phyloP scores from a whole-genome alignment of 2,113 vertebrate genomes.

The Urocitellus parryii region DNA sequence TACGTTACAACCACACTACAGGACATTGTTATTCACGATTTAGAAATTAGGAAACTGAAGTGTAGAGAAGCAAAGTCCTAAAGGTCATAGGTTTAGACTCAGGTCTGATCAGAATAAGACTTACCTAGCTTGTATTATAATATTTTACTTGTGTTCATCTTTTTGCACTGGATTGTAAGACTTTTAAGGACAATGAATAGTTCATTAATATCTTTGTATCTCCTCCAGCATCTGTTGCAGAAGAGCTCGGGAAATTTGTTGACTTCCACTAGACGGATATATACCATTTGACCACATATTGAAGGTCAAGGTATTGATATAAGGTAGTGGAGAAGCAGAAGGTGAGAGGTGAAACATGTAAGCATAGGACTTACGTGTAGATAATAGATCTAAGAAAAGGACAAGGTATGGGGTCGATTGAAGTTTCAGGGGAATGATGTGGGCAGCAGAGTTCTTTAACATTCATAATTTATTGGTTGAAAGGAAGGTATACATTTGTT shows the following conservation, averaged over 20 bases:
- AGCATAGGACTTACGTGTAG: not conserved
- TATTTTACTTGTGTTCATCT: not conserved
- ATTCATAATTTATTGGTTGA: not conserved
- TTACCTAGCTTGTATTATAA: not conserved
- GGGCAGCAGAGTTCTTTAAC: not conserved
- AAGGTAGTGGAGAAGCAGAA: not conserved
- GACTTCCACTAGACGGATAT: not conserved
- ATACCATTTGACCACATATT: not conserved
- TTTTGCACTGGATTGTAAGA: not conserved
- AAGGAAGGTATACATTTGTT: not conserved
- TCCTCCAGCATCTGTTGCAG: not conserved
- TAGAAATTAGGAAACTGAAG: not conserved
- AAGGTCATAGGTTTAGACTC: not conserved
- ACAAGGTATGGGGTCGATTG: not conserved
- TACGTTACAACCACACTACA: not conserved
- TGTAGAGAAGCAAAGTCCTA: not conserved
- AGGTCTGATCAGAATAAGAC: not conserved
- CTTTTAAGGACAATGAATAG: not conserved
- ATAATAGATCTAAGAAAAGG: not conserved
- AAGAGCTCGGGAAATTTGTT: conserved; percentile 17
- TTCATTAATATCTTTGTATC: not conserved
- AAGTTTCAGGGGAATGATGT: not conserved
- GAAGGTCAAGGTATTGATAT: not conserved
- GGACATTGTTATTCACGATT: not conserved
- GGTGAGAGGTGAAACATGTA: not conserved